Evolutionary conservation across 2,113 vertebrate genomes (phyloP), one percentile per base, ranked within the genome.

Genomic region (Nothocercus nigrocapillus): DNA sequence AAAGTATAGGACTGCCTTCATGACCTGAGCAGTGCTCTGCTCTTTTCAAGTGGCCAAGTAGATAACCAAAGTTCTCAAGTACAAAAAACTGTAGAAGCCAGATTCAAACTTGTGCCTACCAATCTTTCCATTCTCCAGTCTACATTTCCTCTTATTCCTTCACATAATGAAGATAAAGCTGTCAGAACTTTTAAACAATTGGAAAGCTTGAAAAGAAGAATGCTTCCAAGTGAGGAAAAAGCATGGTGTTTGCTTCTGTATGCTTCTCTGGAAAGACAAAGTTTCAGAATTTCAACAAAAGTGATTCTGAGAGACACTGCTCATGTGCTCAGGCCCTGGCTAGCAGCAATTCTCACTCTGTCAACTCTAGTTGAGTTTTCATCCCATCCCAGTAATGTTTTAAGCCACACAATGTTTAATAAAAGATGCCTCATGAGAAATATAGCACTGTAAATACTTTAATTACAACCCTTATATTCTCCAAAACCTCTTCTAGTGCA

Each of bases 361-460:
- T 15, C 30, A 20, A 12, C 34, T 83, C 54, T 76, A 45, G 44
- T 34, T 77, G 44, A 34, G 38, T 70, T 89, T 36, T 91, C 56
- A 11, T 45, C 53, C 47, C 58, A 40, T 16, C 47, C 70, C n/a
- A 84, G 54, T 7, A 3, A 1, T 70, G 47, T 93, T 70, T 93
- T 90, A 94, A 82, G 66, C 38, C 47, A 61, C 10, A 5, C 6
- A 62, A 59, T 54, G 59, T 56, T 88, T 90, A 87, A 88, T 53
- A 85, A 58, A 34, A 69, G 62, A 82, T 59, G 67, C 72, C 73
- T 94, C 38, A 73, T 82, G 63, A 92, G 91, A 96, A 88, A 72
- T 69, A 69, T 32, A 73, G 51, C 49, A 82, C 36, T 58, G 44
- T 45, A 62, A 93, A 38, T 87, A 72, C 15, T 93, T 91, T 76